phyloP scores from a whole-genome alignment of 2,113 vertebrate genomes.

The Muscicapa adusta region DNA sequence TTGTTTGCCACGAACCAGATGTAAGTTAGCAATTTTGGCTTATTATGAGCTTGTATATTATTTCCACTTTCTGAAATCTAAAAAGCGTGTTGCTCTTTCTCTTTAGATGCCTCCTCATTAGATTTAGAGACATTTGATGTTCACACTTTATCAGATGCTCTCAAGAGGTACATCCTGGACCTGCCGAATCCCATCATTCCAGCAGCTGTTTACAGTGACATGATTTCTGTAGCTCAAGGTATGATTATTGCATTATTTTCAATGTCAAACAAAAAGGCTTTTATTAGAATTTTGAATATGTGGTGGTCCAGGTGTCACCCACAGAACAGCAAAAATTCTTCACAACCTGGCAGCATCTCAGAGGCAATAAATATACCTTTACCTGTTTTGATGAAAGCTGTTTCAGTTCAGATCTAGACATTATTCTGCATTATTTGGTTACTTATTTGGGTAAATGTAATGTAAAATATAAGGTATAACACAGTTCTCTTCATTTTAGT shows the following conservation, averaged over 20 bases:
- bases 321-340: not conserved
- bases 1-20: not conserved
- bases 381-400: not conserved
- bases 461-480: not conserved
- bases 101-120: constrained; percentile 74
- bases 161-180: constrained; percentile 89
- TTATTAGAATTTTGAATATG: not conserved
- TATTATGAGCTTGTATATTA: not conserved
- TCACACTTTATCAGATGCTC: constrained; percentile 82
- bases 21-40: not conserved
- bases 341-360: not conserved
- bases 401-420: not conserved
- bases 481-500: not conserved
- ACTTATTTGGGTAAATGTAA: not conserved
- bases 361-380: not conserved
- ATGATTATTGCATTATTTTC: not conserved
- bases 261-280: not conserved
- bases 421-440: not conserved
- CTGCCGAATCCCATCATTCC: constrained; percentile 94
- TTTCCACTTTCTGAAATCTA: not conserved
- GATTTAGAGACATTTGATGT: constrained; percentile 89
- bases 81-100: not conserved
- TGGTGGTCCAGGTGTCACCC: not conserved
- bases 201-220: constrained; percentile 79
- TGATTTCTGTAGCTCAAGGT: constrained; percentile 89